A percentile compares a stretch with the other conserved stretches of the same genome.
These are phyloP conservation scores for Cephus nigrinus DNA, from an alignment of 2,888 invertebrate genomes.

Conservation along the genomic window DNA sequence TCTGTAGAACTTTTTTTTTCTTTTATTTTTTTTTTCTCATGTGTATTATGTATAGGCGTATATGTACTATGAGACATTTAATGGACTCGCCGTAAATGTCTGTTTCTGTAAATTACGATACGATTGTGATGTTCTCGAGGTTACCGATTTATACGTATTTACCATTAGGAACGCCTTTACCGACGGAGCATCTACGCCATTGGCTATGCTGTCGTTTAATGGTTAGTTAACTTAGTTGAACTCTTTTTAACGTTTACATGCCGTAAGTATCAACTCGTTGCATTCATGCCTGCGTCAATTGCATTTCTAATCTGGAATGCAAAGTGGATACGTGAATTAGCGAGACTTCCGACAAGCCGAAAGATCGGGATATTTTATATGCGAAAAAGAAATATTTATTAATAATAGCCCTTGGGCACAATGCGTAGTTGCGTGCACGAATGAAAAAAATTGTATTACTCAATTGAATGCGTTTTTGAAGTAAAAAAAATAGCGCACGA, in stretches of 20 bases:
- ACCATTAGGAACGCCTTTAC: neutral
- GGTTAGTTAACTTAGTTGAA: neutral
- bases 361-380: neutral
- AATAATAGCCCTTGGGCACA: neutral
- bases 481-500: no score
- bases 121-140: constrained; percentile 65
- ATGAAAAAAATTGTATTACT: neutral
- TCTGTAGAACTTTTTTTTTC: neutral
- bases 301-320: neutral
- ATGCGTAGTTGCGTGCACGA: neutral
- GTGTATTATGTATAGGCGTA: neutral
- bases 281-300: neutral
- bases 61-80: neutral
- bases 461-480: neutral
- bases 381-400: neutral
- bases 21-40: neutral
- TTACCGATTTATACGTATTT: constrained; percentile 53
- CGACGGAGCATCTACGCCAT: neutral
- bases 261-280: neutral
- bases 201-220: neutral
- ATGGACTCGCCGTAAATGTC: neutral
- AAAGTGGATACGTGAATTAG: neutral
- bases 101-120: constrained; percentile 26
- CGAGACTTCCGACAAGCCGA: neutral
- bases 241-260: neutral